Conservation (phyloP, 2,888 invertebrate species). For the Lathronympha strigana region DNA sequence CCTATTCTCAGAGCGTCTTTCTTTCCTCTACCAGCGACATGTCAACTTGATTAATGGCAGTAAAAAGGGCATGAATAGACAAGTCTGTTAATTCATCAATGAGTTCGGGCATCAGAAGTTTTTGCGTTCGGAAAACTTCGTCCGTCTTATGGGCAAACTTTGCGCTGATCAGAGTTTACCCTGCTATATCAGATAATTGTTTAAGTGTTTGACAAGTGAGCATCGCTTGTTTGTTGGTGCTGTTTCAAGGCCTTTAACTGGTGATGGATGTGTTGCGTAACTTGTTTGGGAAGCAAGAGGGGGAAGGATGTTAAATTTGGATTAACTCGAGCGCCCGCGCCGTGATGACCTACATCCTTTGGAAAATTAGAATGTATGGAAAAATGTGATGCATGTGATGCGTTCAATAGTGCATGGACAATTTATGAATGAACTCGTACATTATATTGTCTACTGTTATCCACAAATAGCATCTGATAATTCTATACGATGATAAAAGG, state of each 20-base stretch:
- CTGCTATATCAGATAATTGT: not conserved
- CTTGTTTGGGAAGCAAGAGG: too few relatives aligned
- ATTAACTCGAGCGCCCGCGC: too few relatives aligned
- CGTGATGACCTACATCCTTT: too few relatives aligned
- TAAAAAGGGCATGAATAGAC: slow-evolving; percentile 37
- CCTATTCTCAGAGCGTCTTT: not conserved
- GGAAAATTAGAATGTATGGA: too few relatives aligned
- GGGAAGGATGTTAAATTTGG: too few relatives aligned
- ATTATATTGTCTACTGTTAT: too few relatives aligned
- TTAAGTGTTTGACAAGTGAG: not conserved
- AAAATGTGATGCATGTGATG: too few relatives aligned
- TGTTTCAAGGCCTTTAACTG: not conserved
- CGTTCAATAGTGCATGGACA: too few relatives aligned
- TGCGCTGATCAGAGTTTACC: slow-evolving; percentile 9
- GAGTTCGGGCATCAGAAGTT: slow-evolving; percentile 24
- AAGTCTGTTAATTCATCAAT: slow-evolving; percentile 35
- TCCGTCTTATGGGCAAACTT: slow-evolving; percentile 14
- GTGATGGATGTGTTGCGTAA: too few relatives aligned
- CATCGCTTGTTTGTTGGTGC: not conserved
- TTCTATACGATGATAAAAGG: too few relatives aligned
- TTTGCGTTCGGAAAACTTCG: slow-evolving; percentile 24
- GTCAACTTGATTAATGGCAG: slow-evolving; percentile 33
- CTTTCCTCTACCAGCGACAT: not conserved
- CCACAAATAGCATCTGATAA: too few relatives aligned
- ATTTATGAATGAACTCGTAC: too few relatives aligned